Conservation (phyloP, 1,140 invertebrate species). For the Drosophila insularis region DNA sequence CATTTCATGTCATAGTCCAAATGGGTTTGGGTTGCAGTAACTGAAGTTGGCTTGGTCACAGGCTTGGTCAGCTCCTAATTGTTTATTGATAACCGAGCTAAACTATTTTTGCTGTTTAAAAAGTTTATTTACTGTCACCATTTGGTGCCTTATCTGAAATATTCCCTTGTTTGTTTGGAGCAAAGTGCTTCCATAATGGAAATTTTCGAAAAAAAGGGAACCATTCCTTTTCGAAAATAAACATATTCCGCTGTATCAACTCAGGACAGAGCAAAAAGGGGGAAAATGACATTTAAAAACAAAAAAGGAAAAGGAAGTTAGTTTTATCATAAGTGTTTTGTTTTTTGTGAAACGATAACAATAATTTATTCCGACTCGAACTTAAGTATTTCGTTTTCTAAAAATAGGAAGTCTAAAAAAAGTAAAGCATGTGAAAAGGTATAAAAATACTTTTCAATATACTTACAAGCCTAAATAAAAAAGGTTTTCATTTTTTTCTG, state of each 20-base stretch:
- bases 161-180: neutral
- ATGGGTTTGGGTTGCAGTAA: neutral
- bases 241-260: neutral
- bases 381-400: no score
- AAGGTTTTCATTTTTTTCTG: no score
- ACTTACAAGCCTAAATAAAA: no score
- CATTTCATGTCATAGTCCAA: neutral
- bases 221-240: neutral
- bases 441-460: no score
- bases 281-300: neutral
- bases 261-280: neutral
- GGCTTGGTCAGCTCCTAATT: conserved; percentile 12
- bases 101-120: neutral
- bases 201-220: neutral
- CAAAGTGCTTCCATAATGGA: conserved; percentile 5
- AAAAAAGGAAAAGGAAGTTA: neutral
- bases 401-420: no score
- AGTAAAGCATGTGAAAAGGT: no score
- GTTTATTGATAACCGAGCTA: conserved; percentile 9
- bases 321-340: neutral
- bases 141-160: conserved; percentile 8
- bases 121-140: conserved; percentile 5
- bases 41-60: conserved; percentile 7
- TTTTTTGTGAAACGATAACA: neutral
- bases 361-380: neutral